Base-by-base conservation (phyloP, 92 coral and sea anemone species). In the Actinostola sp. region DNA sequence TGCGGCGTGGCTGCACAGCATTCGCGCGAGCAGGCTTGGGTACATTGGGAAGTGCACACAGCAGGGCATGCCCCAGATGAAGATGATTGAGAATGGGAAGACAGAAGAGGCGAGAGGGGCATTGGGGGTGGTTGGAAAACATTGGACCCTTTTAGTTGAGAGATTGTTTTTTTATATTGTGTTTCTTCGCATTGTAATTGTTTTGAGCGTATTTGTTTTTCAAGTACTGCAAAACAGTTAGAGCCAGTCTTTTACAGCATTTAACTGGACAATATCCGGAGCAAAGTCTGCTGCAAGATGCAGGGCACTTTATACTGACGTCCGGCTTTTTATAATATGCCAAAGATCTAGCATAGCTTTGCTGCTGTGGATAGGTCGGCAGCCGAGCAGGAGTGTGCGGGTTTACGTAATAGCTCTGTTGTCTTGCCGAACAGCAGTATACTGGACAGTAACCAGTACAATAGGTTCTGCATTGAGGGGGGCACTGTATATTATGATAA, bases 391-490 rank as follows among this genome's bases (percentile, higher is more conserved):
- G 77, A 16, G 57, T 50, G 14, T 61, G 81, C 15, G 53, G 63
- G 33, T 66, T 65, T 23, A 58, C 55, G 42, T 77, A 77, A 12
- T 71, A 77, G 12, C 71, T 66, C 39, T 41, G 72, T 48, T 75
- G 84, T 50, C 48, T 75, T 31, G 70, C 23, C 20, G 79, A 52
- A 35, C 98, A 94, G 75, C 98, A 94, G 23, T 88, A 64, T 19
- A 79, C 76, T 8, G 98, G 98, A 35, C 98, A 94, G 15, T 86
- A 70, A 24, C 94, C 86, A 49, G 92, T 61, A 67, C 98, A 94
- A 15, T 70, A 84, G 6, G 72, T 73, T 23, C 63, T 73, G 34
- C 98, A 94, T 29, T 79, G 51, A 2, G 77, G 71, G 2, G 96
- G 92, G 50, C 98, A 94, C 2, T 76, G 39, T 4, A 67, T 32